These are phyloP conservation scores for Cynocephalus volans DNA, from an alignment of 2,113 vertebrate genomes.

Conservation along the genomic window DNA sequence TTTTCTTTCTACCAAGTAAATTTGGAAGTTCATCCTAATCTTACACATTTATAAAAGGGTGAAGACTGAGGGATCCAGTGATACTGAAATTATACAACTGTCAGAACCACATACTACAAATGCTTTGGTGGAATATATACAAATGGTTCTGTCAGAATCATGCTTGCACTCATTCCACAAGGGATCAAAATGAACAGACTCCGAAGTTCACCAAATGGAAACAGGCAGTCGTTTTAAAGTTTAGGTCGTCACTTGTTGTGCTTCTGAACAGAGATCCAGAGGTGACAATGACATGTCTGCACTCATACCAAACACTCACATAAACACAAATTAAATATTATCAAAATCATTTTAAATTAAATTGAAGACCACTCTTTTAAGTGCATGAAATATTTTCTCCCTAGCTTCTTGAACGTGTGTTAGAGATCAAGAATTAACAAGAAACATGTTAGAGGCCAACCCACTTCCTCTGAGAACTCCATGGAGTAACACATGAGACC, in stretches of 20 bases:
- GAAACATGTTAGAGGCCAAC: constrained; percentile 5
- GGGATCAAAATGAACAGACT: constrained; percentile 38
- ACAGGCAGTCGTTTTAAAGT: background rate
- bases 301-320: constrained; percentile 60
- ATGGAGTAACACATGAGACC: constrained; percentile 44
- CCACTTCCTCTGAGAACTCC: constrained; percentile 46
- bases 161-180: constrained; percentile 73
- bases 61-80: constrained; percentile 82
- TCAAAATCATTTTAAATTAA: constrained; percentile 86
- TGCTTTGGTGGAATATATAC: constrained; percentile 82
- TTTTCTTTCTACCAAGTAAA: constrained; percentile 83
- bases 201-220: constrained; percentile 33
- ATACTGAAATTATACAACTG: constrained; percentile 78
- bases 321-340: constrained; percentile 88
- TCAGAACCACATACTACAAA: constrained; percentile 84
- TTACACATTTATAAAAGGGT: constrained; percentile 82
- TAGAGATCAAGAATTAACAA: constrained; percentile 56
- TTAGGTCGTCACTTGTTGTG: constrained; percentile 32
- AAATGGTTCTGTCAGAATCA: constrained; percentile 75
- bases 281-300: constrained; percentile 59
- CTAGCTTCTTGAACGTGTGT: constrained; percentile 62
- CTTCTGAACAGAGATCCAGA: constrained; percentile 65
- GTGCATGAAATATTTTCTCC: constrained; percentile 82
- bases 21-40: constrained; percentile 80
- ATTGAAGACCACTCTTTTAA: constrained; percentile 85